A percentile compares a stretch with the other conserved stretches of the same genome.
Conservation (phyloP, 1,140 invertebrate genomes). For the Drosophila carrolli region DNA sequence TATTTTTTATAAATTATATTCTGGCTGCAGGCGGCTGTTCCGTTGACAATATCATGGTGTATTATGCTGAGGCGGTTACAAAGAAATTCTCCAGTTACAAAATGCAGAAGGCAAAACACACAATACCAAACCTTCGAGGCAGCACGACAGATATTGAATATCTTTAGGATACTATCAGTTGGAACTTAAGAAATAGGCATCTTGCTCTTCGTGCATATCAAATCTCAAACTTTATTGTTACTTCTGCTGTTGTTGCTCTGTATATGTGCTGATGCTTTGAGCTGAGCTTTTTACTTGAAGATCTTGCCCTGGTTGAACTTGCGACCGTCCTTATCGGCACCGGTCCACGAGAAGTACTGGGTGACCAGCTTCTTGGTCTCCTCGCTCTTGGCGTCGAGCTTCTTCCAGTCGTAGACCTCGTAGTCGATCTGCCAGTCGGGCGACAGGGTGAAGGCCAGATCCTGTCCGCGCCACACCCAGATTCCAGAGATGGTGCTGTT, state of each 20-base stretch:
- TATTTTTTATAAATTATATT: slow-evolving; percentile 70
- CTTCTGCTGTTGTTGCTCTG: slow-evolving; percentile 27
- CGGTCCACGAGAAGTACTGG: slow-evolving; percentile 97
- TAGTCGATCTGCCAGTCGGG: slow-evolving; percentile 99
- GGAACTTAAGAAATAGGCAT: slow-evolving; percentile 64
- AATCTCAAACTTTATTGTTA: slow-evolving; percentile 62
- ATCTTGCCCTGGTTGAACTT: slow-evolving; percentile 99
- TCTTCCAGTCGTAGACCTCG: slow-evolving; percentile 98
- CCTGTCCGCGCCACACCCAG: slow-evolving; percentile 98
- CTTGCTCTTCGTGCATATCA: slow-evolving; percentile 38
- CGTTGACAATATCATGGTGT: slow-evolving; percentile 46
- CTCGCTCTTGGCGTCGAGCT: slow-evolving; percentile 92
- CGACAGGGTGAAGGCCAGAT: slow-evolving; percentile 94
- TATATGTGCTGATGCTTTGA: slow-evolving; percentile 13
- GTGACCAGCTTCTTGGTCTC: slow-evolving; percentile 96
- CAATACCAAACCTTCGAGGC: slow-evolving; percentile 45
- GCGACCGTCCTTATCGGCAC: slow-evolving; percentile 93
- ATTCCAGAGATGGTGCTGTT: slow-evolving; percentile 97
- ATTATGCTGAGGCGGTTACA: slow-evolving; percentile 40
- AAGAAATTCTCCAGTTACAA: slow-evolving; percentile 54
- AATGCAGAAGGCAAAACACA: slow-evolving; percentile 47
- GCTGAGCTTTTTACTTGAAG: slow-evolving; percentile 93
- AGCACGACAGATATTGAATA: slow-evolving; percentile 47
- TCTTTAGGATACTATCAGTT: slow-evolving; percentile 66
- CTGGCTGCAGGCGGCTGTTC: slow-evolving; percentile 52